Conservation (phyloP, 2,113 vertebrate genomes). For the Uria aalge region DNA sequence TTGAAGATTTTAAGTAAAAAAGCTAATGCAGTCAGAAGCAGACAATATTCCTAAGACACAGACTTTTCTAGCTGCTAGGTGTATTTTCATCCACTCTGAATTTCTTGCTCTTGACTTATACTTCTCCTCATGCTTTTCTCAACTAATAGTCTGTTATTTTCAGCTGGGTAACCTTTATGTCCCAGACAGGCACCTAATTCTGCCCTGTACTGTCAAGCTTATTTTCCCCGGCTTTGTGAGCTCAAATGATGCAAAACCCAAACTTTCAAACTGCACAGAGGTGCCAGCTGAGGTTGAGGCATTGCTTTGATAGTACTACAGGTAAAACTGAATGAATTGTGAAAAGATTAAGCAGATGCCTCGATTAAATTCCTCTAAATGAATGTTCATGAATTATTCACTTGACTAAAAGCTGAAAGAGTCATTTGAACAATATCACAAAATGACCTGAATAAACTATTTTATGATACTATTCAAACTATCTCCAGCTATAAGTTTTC, state of each 20-base stretch:
- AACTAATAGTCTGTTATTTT: neutral
- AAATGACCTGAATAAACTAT: neutral
- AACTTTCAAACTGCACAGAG: neutral
- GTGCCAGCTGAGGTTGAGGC: neutral
- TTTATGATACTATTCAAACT: neutral
- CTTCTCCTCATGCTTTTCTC: neutral
- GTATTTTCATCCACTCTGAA: neutral
- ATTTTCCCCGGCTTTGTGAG: neutral
- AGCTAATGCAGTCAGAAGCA: neutral
- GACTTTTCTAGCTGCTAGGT: neutral
- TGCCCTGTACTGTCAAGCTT: neutral
- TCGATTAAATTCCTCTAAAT: neutral
- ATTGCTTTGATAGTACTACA: neutral
- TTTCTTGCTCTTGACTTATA: neutral
- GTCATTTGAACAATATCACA: neutral
- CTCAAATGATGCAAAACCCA: neutral
- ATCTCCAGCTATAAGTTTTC: neutral
- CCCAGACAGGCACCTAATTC: neutral
- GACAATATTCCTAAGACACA: neutral
- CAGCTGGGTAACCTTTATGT: neutral
- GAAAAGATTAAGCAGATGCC: neutral
- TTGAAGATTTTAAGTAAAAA: neutral
- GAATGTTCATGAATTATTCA: constrained; percentile 1
- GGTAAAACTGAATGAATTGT: neutral
- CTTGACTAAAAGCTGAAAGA: neutral